These are phyloP conservation scores for Deilephila elpenor DNA, from an alignment of 2,888 invertebrate species.

Conservation along the genomic window DNA sequence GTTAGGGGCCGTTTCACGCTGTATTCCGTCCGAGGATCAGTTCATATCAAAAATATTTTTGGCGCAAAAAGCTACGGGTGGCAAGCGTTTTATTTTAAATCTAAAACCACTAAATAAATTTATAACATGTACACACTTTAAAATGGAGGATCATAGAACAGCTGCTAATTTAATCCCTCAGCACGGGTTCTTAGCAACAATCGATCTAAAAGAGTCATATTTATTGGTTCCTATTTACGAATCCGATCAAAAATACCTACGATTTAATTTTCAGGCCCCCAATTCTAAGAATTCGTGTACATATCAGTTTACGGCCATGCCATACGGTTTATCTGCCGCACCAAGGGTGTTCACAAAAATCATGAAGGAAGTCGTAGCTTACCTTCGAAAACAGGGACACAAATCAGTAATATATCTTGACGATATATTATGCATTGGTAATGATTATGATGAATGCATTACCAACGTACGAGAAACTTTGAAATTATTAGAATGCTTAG, in stretches of 20 bases:
- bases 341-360: not conserved
- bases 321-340: not conserved
- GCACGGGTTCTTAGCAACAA: constrained; percentile 2
- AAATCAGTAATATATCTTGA: not conserved
- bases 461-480: no score
- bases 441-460: not conserved
- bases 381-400: not conserved
- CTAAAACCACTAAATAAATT: not conserved
- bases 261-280: not conserved
- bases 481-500: constrained; percentile 6
- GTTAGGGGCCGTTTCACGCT: not conserved
- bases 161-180: not conserved
- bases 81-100: not conserved
- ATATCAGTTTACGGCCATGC: not conserved
- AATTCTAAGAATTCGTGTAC: not conserved
- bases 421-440: not conserved
- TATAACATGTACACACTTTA: not conserved
- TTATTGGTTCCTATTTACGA: not conserved
- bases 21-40: not conserved
- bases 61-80: not conserved
- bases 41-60: not conserved
- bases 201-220: not conserved
- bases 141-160: constrained; percentile 3
- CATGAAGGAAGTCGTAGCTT: not conserved
- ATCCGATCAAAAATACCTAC: not conserved